Conservation (phyloP, 2,113 vertebrate genomes). For the Scalopus aquaticus region DNA sequence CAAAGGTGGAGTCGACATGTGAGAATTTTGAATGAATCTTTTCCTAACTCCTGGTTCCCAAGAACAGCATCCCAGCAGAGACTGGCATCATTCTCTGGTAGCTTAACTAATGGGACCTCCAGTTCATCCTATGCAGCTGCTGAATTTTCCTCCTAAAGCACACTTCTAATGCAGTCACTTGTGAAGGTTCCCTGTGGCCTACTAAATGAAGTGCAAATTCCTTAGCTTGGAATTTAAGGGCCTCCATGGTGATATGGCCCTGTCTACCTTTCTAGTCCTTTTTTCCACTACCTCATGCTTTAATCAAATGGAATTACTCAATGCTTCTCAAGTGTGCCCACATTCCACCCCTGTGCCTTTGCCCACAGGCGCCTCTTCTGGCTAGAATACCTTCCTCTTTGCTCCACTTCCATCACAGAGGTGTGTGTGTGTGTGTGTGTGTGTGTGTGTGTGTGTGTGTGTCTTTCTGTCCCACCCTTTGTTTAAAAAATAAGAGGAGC, state of each 20-base stretch:
- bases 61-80: not conserved
- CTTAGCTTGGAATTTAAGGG: conserved; percentile 64
- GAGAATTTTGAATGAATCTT: not conserved
- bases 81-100: not conserved
- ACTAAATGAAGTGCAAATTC: conserved; percentile 69
- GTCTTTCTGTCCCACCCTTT: not conserved
- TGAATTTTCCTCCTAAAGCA: not conserved
- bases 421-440: not conserved
- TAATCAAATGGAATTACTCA: not conserved
- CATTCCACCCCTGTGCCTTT: not conserved
- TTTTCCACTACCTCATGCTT: conserved; percentile 56
- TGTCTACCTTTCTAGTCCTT: conserved; percentile 47
- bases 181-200: conserved; percentile 32
- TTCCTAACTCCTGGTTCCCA: not conserved
- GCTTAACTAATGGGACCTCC: not conserved
- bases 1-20: not conserved
- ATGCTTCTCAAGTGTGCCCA: not conserved
- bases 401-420: not conserved
- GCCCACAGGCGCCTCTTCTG: not conserved
- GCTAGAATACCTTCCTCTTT: not conserved
- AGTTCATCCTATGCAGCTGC: not conserved
- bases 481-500: not conserved
- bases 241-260: conserved; percentile 34
- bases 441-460: not conserved
- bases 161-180: conserved; percentile 32